Evolutionary conservation across 1,140 invertebrate species (phyloP), one percentile per base, ranked within the genome.

Genomic region (Augochlora pura): DNA sequence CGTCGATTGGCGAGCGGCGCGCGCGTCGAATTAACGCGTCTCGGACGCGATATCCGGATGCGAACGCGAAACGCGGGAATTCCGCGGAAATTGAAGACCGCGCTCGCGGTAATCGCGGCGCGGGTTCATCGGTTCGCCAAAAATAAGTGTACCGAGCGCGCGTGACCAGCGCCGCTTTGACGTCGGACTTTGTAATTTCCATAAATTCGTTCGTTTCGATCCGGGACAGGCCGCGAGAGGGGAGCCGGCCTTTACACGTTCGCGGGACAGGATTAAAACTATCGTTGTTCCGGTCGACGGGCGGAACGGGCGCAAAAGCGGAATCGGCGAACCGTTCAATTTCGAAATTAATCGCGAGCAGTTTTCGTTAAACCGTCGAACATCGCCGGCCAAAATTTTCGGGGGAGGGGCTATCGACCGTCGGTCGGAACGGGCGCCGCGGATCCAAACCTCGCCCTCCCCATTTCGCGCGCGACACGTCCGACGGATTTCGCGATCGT

Each of bases 331-430:
- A 38, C 32, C 59, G 52, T 62, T 38, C 49, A 49, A 65, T 70
- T 42, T 64, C 18, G 39, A 57, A 66, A 74, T 54, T 23, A 77
- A 77, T 64, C 69, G 32, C 7, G 21, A 32, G 18, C 66, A 42
- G 52, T 72, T 46, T n/a, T 60, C 77, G 77, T 60, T 59, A 49
- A 39, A 16, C 23, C 63, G 38, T 21, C 54, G 18, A 23, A 60
- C 70, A 38, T 42, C 23, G 63, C 66, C 63, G 38, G 7, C 69
- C 52, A 18, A 78, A 82, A 49, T 77, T 83, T 63, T 23, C n/a
- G n/a, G n/a, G n/a, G n/a, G n/a, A n/a, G n/a, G 49, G 52, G 21
- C 2, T n/a, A 38, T 39, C 42, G 42, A 63, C 25, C 57, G 57
- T 27, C 5, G 9, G 21, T n/a, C 39, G 16, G 6, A 23, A 49